phyloP scores from a whole-genome alignment of 2,888 invertebrate species.

The Pheosia tremula region DNA sequence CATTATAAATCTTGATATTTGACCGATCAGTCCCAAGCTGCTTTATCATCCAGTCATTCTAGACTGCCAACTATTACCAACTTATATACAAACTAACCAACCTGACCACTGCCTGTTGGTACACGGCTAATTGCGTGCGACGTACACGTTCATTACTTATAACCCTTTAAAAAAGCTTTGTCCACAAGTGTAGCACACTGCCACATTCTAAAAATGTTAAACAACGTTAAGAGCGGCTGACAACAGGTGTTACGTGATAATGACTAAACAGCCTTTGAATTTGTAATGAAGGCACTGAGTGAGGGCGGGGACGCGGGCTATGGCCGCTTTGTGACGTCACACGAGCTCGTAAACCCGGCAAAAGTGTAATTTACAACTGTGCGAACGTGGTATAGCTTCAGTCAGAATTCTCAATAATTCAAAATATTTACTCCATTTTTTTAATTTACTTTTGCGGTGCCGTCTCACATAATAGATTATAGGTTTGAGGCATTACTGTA shows the following conservation, averaged over 20 bases:
- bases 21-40: no score
- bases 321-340: conserved; percentile 54
- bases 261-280: conserved; percentile 80
- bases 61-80: no score
- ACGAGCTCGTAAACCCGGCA: conserved; percentile 8
- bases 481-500: no score
- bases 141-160: background rate
- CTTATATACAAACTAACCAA: no score
- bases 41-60: no score
- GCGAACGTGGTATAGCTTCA: background rate
- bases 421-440: no score
- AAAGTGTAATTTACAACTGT: background rate
- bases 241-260: conserved; percentile 80
- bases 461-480: no score
- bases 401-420: background rate
- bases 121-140: no score
- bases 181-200: conserved; percentile 18
- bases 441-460: no score
- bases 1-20: no score
- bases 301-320: conserved; percentile 41
- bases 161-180: conserved; percentile 8
- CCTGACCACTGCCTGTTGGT: no score
- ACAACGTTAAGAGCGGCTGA: conserved; percentile 51
- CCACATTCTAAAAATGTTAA: conserved; percentile 38
- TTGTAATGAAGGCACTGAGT: conserved; percentile 72